These are phyloP conservation scores for Pseudorhombus dupliciocellatus DNA, from an alignment of 2,113 vertebrate species.

Conservation along the genomic window DNA sequence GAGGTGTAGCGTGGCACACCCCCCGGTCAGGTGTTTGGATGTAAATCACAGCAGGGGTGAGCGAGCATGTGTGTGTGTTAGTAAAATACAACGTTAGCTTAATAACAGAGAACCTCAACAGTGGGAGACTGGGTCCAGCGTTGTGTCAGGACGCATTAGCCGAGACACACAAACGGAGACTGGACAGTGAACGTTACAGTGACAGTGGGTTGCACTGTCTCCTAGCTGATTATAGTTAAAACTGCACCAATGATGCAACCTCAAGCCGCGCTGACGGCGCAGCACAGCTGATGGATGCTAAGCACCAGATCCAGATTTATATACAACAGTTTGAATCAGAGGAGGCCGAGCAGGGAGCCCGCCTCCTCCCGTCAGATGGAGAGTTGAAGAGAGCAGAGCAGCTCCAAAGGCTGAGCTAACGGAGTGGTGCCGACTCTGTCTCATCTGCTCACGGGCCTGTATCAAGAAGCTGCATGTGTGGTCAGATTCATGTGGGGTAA, in stretches of 20 bases:
- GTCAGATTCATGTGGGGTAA: neutral
- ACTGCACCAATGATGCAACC: constrained; percentile 29
- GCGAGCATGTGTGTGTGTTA: constrained; percentile 32
- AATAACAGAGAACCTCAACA: constrained; percentile 40
- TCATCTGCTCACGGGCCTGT: constrained; percentile 25
- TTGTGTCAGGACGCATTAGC: constrained; percentile 14
- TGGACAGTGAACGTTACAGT: constrained; percentile 18
- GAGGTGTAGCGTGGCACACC: constrained; percentile 14
- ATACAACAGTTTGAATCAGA: constrained; percentile 4
- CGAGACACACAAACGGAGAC: neutral
- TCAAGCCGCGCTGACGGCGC: constrained; percentile 19
- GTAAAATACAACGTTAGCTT: constrained; percentile 38
- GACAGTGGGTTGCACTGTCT: neutral
- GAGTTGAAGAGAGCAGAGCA: neutral
- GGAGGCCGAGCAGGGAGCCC: neutral
- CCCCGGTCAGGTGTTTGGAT: constrained; percentile 24
- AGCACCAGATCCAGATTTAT: constrained; percentile 52
- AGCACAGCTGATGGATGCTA: constrained; percentile 21
- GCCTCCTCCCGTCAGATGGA: neutral
- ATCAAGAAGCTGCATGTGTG: neutral
- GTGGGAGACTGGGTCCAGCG: constrained; percentile 57
- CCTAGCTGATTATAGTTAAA: neutral
- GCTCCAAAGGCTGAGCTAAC: constrained; percentile 19
- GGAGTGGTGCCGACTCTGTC: neutral
- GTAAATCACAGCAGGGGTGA: constrained; percentile 14